Percentiles rank a stretch among this genome's conserved stretches.
Evolutionary conservation across 2,113 vertebrate species (phyloP).

Genomic region (Propithecus coquereli): DNA sequence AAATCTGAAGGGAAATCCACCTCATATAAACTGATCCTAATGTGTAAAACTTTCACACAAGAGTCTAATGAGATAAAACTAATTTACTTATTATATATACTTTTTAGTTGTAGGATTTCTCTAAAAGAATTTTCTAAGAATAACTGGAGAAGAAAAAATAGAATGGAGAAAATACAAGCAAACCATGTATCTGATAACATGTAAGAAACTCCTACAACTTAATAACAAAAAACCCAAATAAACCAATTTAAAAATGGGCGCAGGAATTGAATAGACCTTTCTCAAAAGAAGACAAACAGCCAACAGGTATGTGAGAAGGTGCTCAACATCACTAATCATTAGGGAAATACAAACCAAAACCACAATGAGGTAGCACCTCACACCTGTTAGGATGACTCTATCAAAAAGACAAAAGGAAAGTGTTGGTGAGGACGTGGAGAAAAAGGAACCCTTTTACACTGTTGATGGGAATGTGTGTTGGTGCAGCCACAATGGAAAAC

Average conservation of each 20-base stretch:
- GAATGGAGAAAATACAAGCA: background rate
- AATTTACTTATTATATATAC: background rate
- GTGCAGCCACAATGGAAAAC: background rate
- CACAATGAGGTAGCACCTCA: background rate
- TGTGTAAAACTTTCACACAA: background rate
- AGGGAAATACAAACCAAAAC: background rate
- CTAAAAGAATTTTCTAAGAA: background rate
- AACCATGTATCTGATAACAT: background rate
- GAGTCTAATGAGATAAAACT: background rate
- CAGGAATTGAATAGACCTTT: background rate
- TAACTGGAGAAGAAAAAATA: background rate
- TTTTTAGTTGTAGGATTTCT: slow-evolving; percentile 11
- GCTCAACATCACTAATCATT: background rate
- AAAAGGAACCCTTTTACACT: background rate
- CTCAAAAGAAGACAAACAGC: background rate
- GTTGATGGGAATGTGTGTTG: background rate
- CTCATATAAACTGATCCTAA: slow-evolving; percentile 26
- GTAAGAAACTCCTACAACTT: background rate
- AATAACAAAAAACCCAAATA: background rate
- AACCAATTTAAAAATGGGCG: background rate
- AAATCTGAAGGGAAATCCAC: background rate
- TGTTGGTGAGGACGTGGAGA: background rate
- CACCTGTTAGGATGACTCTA: background rate
- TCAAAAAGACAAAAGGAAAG: background rate
- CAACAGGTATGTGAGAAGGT: background rate